These are phyloP conservation scores for Apodemia mormo DNA, from an alignment of 2,888 invertebrate species.

Conservation along the genomic window DNA sequence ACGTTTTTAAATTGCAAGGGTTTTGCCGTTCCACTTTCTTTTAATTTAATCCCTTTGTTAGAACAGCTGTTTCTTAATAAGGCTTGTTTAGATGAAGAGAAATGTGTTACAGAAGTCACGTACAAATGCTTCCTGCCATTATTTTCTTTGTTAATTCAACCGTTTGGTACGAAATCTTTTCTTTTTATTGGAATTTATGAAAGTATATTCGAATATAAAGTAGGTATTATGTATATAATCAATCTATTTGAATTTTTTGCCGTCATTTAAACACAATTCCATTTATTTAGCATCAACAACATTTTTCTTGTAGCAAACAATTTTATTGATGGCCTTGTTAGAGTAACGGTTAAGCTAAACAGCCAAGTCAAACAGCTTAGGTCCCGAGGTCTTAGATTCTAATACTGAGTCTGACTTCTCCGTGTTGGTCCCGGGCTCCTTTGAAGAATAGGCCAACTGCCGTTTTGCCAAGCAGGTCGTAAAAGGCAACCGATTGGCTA, in stretches of 20 bases:
- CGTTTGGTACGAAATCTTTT: slow-evolving; percentile 1
- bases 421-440: too few species aligned
- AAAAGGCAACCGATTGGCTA: too few species aligned
- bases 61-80: slow-evolving; percentile 62
- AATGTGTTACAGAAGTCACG: slow-evolving; percentile 41
- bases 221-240: slow-evolving; percentile 18
- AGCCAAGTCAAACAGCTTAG: too few species aligned
- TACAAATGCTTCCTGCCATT: slow-evolving; percentile 8
- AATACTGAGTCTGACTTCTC: too few species aligned
- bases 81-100: slow-evolving; percentile 50
- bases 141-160: slow-evolving; percentile 10
- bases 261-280: too few species aligned
- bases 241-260: too few species aligned
- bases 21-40: slow-evolving; percentile 48
- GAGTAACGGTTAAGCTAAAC: slow-evolving; percentile 40
- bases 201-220: too few species aligned
- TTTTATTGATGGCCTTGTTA: slow-evolving; percentile 16
- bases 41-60: slow-evolving; percentile 67
- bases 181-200: background rate
- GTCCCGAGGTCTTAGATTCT: too few species aligned
- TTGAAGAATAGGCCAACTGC: too few species aligned
- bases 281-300: too few species aligned
- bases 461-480: too few species aligned
- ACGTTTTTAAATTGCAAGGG: slow-evolving; percentile 41
- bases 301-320: too few species aligned